phyloP scores from a whole-genome alignment of 2,113 vertebrate species.

The Sapayoa aenigma region DNA sequence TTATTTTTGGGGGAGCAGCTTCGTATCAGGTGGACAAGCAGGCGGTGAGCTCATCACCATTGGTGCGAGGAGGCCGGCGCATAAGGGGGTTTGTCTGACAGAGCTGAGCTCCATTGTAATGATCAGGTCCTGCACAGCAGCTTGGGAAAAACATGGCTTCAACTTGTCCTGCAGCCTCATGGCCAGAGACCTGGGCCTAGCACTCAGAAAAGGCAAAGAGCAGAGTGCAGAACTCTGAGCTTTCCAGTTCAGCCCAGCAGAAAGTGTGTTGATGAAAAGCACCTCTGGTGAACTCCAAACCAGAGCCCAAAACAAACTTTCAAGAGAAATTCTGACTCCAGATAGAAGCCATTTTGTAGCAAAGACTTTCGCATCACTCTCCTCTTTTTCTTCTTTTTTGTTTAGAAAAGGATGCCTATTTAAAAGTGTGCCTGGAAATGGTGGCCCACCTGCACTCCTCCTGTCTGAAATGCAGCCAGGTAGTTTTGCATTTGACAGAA shows the following conservation, averaged over 20 bases:
- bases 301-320: neutral
- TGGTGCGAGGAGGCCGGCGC: rapidly evolving
- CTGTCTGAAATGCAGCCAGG: neutral
- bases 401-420: neutral
- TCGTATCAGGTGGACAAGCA: neutral
- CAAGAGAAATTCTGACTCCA: neutral
- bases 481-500: neutral
- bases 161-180: neutral
- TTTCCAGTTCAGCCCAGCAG: slow-evolving; percentile 21
- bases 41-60: rapidly evolving
- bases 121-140: neutral
- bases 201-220: neutral
- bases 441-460: neutral
- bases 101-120: rapidly evolving
- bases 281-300: neutral
- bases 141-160: neutral
- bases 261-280: slow-evolving; percentile 29
- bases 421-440: neutral
- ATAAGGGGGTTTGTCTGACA: neutral
- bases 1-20: slow-evolving; percentile 11
- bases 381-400: neutral
- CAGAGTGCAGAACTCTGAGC: slow-evolving; percentile 23
- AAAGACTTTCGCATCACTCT: rapidly evolving
- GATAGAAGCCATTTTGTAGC: neutral
- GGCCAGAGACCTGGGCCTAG: slow-evolving; percentile 21